A percentile compares a stretch with the other conserved stretches of the same genome.
These are phyloP conservation scores for Amblyjoppa proteus DNA, from an alignment of 2,888 invertebrate species.

Conservation along the genomic window DNA sequence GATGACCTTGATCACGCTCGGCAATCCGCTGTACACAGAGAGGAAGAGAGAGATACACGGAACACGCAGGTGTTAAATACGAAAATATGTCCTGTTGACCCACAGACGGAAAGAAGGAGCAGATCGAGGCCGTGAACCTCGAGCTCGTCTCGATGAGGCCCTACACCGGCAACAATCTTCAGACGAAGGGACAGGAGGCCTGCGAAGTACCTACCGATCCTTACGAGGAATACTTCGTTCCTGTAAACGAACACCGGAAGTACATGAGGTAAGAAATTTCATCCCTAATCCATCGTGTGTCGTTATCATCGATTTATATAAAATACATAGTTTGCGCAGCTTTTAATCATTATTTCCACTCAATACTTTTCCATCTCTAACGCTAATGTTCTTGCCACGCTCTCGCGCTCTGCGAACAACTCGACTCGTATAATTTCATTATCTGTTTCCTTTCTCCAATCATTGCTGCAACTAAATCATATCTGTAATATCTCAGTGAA, in stretches of 20 bases:
- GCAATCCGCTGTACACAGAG: neutral
- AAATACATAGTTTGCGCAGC: neutral
- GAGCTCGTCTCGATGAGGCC: conserved; percentile 92
- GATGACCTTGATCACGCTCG: conserved; percentile 60
- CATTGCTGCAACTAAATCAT: conserved; percentile 8
- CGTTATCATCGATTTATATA: neutral
- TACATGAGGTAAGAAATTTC: conserved; percentile 90
- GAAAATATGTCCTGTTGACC: conserved; percentile 68
- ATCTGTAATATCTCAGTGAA: neutral
- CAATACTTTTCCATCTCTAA: neutral
- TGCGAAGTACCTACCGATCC: conserved; percentile 88
- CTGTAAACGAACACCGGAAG: conserved; percentile 94
- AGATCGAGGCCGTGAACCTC: conserved; percentile 91
- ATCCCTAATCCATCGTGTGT: neutral
- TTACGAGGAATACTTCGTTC: conserved; percentile 94
- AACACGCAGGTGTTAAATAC: conserved; percentile 48
- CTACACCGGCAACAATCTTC: conserved; percentile 86
- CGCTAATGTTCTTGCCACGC: conserved; percentile 32
- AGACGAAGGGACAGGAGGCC: conserved; percentile 83
- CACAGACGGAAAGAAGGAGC: conserved; percentile 81
- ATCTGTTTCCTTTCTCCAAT: neutral
- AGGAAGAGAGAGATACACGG: neutral
- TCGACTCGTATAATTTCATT: conserved; percentile 10
- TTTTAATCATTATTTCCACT: conserved; percentile 30
- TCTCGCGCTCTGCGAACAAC: conserved; percentile 1